Evolutionary conservation across 2,888 invertebrate genomes (phyloP).

Genomic region (Abrostola triplasia): DNA sequence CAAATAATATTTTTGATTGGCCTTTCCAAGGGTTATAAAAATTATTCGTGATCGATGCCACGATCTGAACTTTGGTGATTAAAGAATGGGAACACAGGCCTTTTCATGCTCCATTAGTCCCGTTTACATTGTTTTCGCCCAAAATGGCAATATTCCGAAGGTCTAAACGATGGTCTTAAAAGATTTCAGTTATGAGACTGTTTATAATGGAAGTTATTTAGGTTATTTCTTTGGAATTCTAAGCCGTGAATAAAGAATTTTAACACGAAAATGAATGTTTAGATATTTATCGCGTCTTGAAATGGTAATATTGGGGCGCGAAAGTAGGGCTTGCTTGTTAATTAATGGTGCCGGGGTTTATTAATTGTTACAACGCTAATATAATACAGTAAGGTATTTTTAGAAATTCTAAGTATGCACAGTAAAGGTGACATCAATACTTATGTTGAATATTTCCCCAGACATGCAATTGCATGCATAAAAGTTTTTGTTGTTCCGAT

Average conservation of each 20-base stretch:
- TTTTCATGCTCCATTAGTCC: slow-evolving; percentile 17
- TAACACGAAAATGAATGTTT: slow-evolving; percentile 31
- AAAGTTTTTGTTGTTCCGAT: background rate
- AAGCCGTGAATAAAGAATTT: slow-evolving; percentile 29
- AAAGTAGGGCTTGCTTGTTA: slow-evolving; percentile 26
- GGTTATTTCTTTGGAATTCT: slow-evolving; percentile 32
- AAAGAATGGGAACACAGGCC: slow-evolving; percentile 4
- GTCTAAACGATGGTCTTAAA: slow-evolving; percentile 8
- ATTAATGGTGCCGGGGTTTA: slow-evolving; percentile 25
- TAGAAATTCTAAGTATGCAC: background rate
- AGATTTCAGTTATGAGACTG: slow-evolving; percentile 21
- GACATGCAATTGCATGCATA: background rate
- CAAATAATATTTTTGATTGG: slow-evolving; percentile 16
- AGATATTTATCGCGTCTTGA: slow-evolving; percentile 45
- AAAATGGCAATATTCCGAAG: slow-evolving; percentile 24
- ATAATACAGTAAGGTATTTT: background rate
- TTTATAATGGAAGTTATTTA: slow-evolving; percentile 33
- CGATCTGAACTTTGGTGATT: slow-evolving; percentile 25
- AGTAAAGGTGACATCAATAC: background rate
- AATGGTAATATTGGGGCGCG: slow-evolving; percentile 24
- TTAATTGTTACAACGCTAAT: slow-evolving; percentile 8
- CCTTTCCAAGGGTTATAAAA: slow-evolving; percentile 29
- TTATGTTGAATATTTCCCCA: background rate
- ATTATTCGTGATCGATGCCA: slow-evolving; percentile 34
- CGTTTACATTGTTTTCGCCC: slow-evolving; percentile 26